Percentiles rank a stretch among this genome's conserved stretches.
Conservation (phyloP, 1,140 invertebrate genomes). For the Heliconius melpomene region DNA sequence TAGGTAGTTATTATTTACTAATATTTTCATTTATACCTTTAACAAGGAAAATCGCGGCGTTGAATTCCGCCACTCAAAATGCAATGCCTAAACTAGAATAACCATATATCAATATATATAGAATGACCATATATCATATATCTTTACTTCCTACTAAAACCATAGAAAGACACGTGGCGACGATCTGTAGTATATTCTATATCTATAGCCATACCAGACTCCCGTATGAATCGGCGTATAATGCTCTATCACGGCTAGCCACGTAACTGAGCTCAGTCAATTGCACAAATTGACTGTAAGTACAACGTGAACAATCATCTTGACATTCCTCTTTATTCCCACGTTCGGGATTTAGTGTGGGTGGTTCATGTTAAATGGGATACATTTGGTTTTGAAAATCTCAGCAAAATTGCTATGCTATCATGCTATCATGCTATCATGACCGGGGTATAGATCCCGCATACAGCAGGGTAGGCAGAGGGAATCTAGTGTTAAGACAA, state of each 20-base stretch:
- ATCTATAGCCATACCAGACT: not conserved
- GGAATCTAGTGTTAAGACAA: not conserved
- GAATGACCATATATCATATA: too few relatives aligned
- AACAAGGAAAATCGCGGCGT: too few relatives aligned
- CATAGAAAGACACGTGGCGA: not conserved
- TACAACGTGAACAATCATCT: slow-evolving; percentile 29
- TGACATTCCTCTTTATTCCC: slow-evolving; percentile 33
- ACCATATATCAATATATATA: too few relatives aligned
- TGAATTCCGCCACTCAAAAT: too few relatives aligned
- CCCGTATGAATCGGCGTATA: slow-evolving; percentile 17
- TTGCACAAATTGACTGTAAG: slow-evolving; percentile 35
- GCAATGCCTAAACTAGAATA: too few relatives aligned
- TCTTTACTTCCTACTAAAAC: not conserved
- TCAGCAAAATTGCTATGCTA: too few relatives aligned
- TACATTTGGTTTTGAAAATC: slow-evolving; percentile 6
- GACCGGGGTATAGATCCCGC: too few relatives aligned
- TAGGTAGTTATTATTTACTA: too few relatives aligned
- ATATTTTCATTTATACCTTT: too few relatives aligned
- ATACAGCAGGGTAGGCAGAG: not conserved
- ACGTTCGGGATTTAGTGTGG: slow-evolving; percentile 32
- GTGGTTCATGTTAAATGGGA: not conserved
- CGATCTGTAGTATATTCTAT: not conserved
- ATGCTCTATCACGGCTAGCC: slow-evolving; percentile 21
- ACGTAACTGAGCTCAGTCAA: slow-evolving; percentile 21
- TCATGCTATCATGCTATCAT: too few relatives aligned